Percentiles rank a stretch among this genome's conserved stretches.
Conservation (phyloP, 2,888 invertebrate species). For the Agriotes lineatus region DNA sequence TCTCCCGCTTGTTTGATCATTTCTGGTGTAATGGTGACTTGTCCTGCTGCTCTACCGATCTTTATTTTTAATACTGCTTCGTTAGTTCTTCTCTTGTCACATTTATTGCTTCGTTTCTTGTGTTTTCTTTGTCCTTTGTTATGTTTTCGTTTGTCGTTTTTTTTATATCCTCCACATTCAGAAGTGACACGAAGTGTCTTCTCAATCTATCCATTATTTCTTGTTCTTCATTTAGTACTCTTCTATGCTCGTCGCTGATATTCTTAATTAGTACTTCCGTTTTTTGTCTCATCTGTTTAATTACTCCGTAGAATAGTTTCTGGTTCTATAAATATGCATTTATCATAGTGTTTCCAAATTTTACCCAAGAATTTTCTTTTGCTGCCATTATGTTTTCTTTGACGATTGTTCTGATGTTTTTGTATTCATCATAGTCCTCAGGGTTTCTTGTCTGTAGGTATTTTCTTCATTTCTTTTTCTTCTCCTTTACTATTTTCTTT, state of each 20-base stretch:
- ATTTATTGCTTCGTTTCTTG: background rate
- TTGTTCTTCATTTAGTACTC: background rate
- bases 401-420: no score
- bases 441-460: no score
- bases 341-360: no score
- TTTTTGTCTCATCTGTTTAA: background rate
- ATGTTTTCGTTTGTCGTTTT: background rate
- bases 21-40: background rate
- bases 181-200: background rate
- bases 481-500: no score
- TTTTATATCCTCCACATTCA: background rate
- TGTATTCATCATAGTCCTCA: no score
- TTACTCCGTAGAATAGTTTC: no score
- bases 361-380: no score
- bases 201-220: slow-evolving; percentile 5
- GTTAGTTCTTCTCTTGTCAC: background rate
- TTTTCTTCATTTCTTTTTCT: no score
- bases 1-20: background rate
- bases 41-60: background rate
- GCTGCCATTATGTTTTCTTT: no score
- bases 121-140: background rate
- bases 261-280: background rate
- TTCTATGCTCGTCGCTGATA: background rate
- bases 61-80: background rate
- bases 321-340: no score